Percentiles rank a stretch among this genome's conserved stretches.
Conservation (phyloP, 2,888 invertebrate species). For the Erebia epiphron region DNA sequence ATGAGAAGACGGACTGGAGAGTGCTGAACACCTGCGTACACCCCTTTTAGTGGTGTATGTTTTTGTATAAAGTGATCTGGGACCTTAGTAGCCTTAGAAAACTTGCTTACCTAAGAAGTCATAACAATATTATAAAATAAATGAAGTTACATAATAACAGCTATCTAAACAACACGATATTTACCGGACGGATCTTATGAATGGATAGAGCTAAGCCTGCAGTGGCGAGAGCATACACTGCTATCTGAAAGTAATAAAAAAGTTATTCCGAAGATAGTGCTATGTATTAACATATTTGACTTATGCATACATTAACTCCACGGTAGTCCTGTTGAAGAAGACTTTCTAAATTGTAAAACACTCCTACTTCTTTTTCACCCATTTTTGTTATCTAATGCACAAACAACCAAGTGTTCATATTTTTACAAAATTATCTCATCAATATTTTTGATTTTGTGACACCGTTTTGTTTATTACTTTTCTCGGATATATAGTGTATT, state of each 20-base stretch:
- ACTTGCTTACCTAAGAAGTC: slow-evolving; percentile 81
- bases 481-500: too few relatives aligned
- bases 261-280: slow-evolving; percentile 37
- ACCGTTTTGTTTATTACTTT: neutral
- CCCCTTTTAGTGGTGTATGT: slow-evolving; percentile 77
- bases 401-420: slow-evolving; percentile 54
- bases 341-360: slow-evolving; percentile 60
- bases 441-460: slow-evolving; percentile 59
- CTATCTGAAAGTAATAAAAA: slow-evolving; percentile 70
- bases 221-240: slow-evolving; percentile 83
- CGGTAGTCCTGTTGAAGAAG: slow-evolving; percentile 74
- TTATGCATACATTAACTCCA: slow-evolving; percentile 70
- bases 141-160: slow-evolving; percentile 10
- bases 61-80: slow-evolving; percentile 81
- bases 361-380: slow-evolving; percentile 61
- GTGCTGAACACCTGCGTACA: slow-evolving; percentile 78
- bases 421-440: slow-evolving; percentile 63
- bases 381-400: slow-evolving; percentile 54
- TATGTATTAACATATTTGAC: slow-evolving; percentile 22
- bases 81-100: slow-evolving; percentile 82
- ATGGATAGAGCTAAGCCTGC: slow-evolving; percentile 80
- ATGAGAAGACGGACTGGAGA: slow-evolving; percentile 76
- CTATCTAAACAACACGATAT: slow-evolving; percentile 43
- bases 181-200: slow-evolving; percentile 84
- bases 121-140: slow-evolving; percentile 44